phyloP scores from a whole-genome alignment of 2,888 invertebrate species.

The Drepanosiphum platanoidis region DNA sequence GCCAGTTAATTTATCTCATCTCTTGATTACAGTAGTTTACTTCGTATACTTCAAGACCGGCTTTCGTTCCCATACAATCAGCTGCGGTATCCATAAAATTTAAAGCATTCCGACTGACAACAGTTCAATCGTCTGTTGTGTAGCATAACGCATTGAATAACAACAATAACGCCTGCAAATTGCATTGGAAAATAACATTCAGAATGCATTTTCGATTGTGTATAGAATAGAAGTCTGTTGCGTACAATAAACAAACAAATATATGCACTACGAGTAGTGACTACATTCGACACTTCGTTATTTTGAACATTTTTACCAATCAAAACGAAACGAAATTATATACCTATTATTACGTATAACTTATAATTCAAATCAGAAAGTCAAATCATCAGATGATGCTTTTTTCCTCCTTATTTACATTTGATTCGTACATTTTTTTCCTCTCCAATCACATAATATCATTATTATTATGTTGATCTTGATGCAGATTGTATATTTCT shows the following conservation, averaged over 20 bases:
- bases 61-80: constrained; percentile 42
- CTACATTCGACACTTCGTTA: no score
- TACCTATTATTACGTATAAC: no score
- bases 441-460: no score
- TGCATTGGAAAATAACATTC: background rate
- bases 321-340: no score
- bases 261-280: no score
- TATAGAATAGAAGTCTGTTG: background rate
- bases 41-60: constrained; percentile 43
- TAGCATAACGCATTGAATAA: background rate
- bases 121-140: constrained; percentile 23
- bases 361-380: no score
- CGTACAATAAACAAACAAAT: background rate
- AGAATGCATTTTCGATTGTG: background rate
- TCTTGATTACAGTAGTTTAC: constrained; percentile 36
- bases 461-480: no score
- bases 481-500: no score
- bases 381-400: no score
- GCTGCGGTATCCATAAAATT: constrained; percentile 37
- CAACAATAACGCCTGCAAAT: constrained; percentile 29
- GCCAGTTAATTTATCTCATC: constrained; percentile 39
- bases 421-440: no score
- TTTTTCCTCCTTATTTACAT: no score
- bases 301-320: no score
- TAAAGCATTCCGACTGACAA: constrained; percentile 40